Percentiles rank a stretch among this genome's conserved stretches.
These are phyloP conservation scores for Erythrolamprus reginae DNA, from an alignment of 2,113 vertebrate genomes.

Conservation along the genomic window DNA sequence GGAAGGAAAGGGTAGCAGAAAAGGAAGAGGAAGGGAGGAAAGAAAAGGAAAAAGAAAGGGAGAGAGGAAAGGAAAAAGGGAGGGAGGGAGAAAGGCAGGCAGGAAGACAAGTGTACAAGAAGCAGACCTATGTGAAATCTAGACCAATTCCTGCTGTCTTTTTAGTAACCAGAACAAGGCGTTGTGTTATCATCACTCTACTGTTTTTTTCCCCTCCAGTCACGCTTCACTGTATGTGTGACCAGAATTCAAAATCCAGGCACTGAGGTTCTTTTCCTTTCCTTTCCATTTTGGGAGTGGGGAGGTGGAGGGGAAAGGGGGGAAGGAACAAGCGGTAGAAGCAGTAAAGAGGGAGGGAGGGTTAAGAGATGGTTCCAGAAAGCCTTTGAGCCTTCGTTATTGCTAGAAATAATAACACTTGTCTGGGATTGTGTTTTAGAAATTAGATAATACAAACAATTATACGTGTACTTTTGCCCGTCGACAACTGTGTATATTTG, in stretches of 20 bases:
- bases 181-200: neutral
- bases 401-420: neutral
- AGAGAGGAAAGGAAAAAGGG: neutral
- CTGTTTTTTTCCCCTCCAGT: neutral
- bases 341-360: neutral
- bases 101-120: neutral
- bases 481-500: neutral
- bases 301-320: accelerated
- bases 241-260: neutral
- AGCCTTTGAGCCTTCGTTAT: accelerated
- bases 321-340: neutral
- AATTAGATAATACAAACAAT: neutral
- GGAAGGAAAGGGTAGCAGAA: too few species aligned
- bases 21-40: neutral
- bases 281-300: neutral
- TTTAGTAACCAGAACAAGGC: neutral
- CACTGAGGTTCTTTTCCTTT: neutral
- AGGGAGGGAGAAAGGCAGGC: neutral
- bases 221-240: neutral
- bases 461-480: neutral
- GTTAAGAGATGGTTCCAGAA: neutral
- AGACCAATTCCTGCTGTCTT: neutral
- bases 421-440: neutral
- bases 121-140: neutral
- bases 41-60: neutral